Conservation (phyloP, 2,113 vertebrate species). For the Syrrhaptes paradoxus region DNA sequence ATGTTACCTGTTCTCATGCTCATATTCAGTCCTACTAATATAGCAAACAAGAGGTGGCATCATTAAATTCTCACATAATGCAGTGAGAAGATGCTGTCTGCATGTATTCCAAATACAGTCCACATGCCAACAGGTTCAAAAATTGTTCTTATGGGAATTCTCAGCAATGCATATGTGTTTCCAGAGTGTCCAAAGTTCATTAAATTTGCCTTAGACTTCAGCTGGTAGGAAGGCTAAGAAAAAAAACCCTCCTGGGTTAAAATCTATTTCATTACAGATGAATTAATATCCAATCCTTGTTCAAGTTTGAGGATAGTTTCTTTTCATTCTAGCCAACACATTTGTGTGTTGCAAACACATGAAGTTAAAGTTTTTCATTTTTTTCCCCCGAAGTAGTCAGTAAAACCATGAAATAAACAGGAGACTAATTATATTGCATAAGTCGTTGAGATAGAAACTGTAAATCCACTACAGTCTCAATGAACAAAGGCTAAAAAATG, state of each 20-base stretch:
- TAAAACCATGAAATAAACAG: not conserved
- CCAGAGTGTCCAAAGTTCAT: not conserved
- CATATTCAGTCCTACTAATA: not conserved
- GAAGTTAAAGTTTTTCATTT: not conserved
- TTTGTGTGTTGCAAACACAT: not conserved
- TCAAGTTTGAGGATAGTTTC: not conserved
- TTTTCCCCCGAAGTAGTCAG: not conserved
- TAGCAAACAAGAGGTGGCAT: not conserved
- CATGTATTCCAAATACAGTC: not conserved
- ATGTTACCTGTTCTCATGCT: not conserved
- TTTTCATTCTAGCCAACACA: not conserved
- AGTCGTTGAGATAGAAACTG: conserved; percentile 8
- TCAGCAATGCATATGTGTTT: not conserved
- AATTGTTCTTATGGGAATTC: not conserved
- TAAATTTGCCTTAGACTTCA: not conserved
- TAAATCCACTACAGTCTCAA: not conserved
- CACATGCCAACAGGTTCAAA: not conserved
- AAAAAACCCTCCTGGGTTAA: not conserved
- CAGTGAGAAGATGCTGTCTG: not conserved
- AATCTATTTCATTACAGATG: not conserved
- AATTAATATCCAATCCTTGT: not conserved
- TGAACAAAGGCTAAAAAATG: conserved; percentile 4
- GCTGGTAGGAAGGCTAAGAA: not conserved
- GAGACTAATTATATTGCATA: not conserved
- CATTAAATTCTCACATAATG: not conserved